These are phyloP conservation scores for Spinibarbus caldwelli DNA, from an alignment of 2,797 vertebrate genomes.

Conservation along the genomic window DNA sequence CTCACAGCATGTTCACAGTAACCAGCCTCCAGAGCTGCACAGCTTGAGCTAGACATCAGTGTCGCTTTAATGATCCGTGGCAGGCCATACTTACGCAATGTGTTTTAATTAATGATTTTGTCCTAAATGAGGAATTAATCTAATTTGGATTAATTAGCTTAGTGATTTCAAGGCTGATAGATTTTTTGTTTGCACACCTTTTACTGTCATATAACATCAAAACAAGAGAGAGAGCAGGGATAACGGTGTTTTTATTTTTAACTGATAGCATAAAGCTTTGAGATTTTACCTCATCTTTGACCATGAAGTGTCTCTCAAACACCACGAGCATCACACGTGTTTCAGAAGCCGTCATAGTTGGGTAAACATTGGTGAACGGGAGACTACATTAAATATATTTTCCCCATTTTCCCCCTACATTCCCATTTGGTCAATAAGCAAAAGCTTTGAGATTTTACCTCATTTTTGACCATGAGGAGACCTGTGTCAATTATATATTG, in stretches of 20 bases:
- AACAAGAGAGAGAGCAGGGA: neutral
- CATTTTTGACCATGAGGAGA: neutral
- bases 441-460: neutral
- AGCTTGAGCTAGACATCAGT: slow-evolving; percentile 26
- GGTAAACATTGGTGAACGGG: no score
- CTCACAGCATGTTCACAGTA: slow-evolving; percentile 15
- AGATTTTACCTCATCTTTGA: neutral
- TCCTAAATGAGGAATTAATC: slow-evolving; percentile 1
- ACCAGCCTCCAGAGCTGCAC: neutral
- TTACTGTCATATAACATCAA: neutral
- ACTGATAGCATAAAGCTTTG: neutral
- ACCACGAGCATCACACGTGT: no score
- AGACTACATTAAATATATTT: no score
- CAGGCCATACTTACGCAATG: neutral
- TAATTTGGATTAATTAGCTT: slow-evolving; percentile 27
- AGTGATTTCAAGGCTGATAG: slow-evolving; percentile 19
- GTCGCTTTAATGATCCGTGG: neutral
- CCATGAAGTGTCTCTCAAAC: no score
- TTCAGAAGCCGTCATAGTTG: no score
- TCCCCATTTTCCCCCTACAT: no score
- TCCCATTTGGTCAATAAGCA: no score
- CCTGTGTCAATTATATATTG: neutral
- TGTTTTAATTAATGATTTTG: slow-evolving; percentile 32
- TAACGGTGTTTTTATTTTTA: neutral
- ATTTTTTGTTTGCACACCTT: neutral